Evolutionary conservation across 2,888 invertebrate species (phyloP).

Genomic region (Volucella bombylans): DNA sequence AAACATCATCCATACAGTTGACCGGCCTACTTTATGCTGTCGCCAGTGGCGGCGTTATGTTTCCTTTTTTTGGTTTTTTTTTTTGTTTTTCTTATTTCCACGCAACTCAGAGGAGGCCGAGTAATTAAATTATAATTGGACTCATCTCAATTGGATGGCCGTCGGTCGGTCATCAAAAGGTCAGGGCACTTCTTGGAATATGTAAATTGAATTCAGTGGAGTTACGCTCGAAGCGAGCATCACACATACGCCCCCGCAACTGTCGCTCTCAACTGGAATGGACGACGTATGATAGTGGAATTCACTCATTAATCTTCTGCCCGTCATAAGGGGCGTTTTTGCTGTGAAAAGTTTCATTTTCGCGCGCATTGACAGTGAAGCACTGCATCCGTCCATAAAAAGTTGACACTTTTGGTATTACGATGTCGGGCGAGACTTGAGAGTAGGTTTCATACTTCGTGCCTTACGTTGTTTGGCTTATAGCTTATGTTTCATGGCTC

Average conservation of each 20-base stretch:
- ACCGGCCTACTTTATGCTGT: conserved; percentile 36
- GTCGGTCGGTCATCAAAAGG: conserved; percentile 3
- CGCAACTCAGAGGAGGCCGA: conserved; percentile 10
- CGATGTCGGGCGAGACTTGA: too few species aligned
- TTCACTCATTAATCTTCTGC: conserved; percentile 22
- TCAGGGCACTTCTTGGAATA: conserved; percentile 30
- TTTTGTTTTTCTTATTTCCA: not conserved
- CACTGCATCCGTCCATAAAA: conserved; percentile 60
- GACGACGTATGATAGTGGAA: not conserved
- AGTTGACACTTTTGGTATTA: not conserved
- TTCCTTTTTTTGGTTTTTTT: not conserved
- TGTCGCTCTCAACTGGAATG: not conserved
- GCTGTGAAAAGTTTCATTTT: conserved; percentile 65
- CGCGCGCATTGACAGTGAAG: conserved; percentile 63
- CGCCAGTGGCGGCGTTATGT: conserved; percentile 4
- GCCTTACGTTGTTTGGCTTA: conserved; percentile 10
- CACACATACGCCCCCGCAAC: not conserved
- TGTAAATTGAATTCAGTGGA: conserved; percentile 25
- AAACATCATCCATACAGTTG: conserved; percentile 2
- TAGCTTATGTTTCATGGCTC: conserved; percentile 12
- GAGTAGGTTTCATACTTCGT: too few species aligned
- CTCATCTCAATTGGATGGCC: conserved; percentile 12
- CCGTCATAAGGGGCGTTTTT: not conserved
- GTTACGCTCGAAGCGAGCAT: not conserved
- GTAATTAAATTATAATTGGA: conserved; percentile 59